These are phyloP conservation scores for Lepisosteus osseus DNA, from an alignment of 2,113 vertebrate genomes.

Conservation along the genomic window DNA sequence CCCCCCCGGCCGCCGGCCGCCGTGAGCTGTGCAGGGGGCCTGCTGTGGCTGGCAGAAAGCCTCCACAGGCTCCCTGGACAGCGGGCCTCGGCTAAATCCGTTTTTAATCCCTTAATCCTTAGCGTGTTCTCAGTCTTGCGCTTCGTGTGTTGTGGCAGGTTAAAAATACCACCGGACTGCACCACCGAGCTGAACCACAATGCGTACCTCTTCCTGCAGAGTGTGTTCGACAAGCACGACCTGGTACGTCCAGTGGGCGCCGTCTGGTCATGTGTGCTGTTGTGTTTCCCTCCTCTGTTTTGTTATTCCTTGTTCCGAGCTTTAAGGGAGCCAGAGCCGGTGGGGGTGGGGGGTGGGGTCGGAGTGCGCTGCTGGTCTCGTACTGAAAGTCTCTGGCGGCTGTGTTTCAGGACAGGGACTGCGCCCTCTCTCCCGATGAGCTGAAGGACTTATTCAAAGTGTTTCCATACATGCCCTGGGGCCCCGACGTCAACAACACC, in stretches of 20 bases:
- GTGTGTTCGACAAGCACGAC: slow-evolving; percentile 97
- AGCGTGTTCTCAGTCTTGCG: background rate
- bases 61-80: no score
- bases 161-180: slow-evolving; percentile 90
- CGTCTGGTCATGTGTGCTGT: background rate
- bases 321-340: no score
- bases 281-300: no score
- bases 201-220: slow-evolving; percentile 95
- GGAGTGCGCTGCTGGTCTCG: no score
- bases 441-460: slow-evolving; percentile 95
- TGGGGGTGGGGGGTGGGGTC: background rate
- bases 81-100: slow-evolving; percentile 7
- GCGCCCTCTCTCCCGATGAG: slow-evolving; percentile 90
- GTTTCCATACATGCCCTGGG: slow-evolving; percentile 98
- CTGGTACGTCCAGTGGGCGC: slow-evolving; percentile 71
- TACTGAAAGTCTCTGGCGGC: background rate
- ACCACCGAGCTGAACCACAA: slow-evolving; percentile 98
- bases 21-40: no score
- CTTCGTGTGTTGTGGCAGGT: slow-evolving; percentile 55
- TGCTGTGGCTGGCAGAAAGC: no score
- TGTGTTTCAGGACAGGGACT: slow-evolving; percentile 86
- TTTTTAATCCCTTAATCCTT: slow-evolving; percentile 13
- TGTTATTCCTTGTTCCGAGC: no score
- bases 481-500: slow-evolving; percentile 94
- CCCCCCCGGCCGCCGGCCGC: no score